Base-by-base conservation (phyloP, 1,140 invertebrate genomes). In the Bilobella aurantiaca region DNA sequence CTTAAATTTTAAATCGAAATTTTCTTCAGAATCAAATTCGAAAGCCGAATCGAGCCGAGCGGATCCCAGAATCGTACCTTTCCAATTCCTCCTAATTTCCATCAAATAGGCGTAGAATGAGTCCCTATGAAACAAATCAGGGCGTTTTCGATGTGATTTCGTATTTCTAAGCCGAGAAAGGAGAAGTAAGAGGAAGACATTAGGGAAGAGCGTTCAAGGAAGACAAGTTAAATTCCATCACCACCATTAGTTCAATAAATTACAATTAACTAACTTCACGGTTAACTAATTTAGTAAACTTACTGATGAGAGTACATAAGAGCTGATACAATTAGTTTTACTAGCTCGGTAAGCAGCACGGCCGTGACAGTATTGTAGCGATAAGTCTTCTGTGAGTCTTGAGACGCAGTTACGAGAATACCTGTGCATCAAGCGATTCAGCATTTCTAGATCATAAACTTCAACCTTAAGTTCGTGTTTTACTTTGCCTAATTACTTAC, bases 361-460 rank as follows among this genome's bases (percentile, higher is more conserved):
- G 92, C 91, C 27, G 87, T 86, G 1, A 90, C 85, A 29, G 88
- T 90, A 75, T 93, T 93, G 74, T 95, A 96, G 66, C 84, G 83
- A 77, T 96, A 96, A 25, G 80, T 81, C 32, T 70, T 59, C 72
- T 89, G 87, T 74, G 87, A 84, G 66, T 84, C 84, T 79, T 95
- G 91, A 5, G 91, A 93, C 70, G 88, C 88, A 57, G 88, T 95
- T 21, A 96, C 89, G 70, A 96, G 84, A 69, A 96, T 87, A 73
- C 91, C 92, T 96, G 71, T n/a, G n/a, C n/a, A n/a, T n/a, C n/a
- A n/a, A n/a, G n/a, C n/a, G n/a, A n/a, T n/a, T n/a, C n/a, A n/a
- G n/a, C n/a, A n/a, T n/a, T n/a, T n/a, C n/a, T n/a, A n/a, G n/a
- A n/a, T n/a, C n/a, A n/a, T n/a, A n/a, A n/a, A n/a, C n/a, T n/a